These are phyloP conservation scores for Zootoca vivipara DNA, from an alignment of 2,113 vertebrate genomes.

Conservation along the genomic window DNA sequence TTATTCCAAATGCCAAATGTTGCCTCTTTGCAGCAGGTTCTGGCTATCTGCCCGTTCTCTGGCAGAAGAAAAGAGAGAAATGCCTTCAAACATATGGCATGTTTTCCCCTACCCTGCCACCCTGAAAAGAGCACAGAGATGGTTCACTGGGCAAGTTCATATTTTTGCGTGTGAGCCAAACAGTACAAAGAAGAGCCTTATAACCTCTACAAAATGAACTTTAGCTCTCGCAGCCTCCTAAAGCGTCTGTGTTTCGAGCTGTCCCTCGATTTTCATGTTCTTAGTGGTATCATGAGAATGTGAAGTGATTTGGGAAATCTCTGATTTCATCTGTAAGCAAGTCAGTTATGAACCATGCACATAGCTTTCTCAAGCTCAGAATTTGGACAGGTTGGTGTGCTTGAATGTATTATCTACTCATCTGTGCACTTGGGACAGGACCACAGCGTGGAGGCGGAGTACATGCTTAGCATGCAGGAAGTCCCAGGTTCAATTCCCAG, in stretches of 20 bases:
- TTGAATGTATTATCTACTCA: neutral
- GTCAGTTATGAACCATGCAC: too few species aligned
- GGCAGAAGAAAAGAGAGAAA: constrained; percentile 10
- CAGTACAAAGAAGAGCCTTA: constrained; percentile 10
- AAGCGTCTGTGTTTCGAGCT: constrained; percentile 27
- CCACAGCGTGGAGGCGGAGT: neutral
- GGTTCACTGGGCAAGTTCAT: constrained; percentile 12
- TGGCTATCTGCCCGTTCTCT: constrained; percentile 41
- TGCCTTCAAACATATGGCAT: neutral
- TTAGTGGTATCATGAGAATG: neutral
- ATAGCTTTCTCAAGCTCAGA: neutral
- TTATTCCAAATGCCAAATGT: constrained; percentile 47
- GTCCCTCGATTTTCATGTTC: neutral
- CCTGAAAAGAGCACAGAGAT: constrained; percentile 18
- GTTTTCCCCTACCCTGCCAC: too few species aligned
- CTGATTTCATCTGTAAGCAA: neutral
- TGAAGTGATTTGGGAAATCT: neutral
- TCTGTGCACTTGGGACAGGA: neutral
- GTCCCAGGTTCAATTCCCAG: neutral
- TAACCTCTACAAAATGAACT: constrained; percentile 18
- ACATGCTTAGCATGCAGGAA: neutral
- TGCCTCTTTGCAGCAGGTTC: constrained; percentile 20
- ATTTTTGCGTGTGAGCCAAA: neutral
- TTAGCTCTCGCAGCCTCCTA: constrained; percentile 2
- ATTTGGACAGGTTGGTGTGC: neutral